Evolutionary conservation across 2,888 invertebrate species (phyloP).

Genomic region (Morpho helenor): DNA sequence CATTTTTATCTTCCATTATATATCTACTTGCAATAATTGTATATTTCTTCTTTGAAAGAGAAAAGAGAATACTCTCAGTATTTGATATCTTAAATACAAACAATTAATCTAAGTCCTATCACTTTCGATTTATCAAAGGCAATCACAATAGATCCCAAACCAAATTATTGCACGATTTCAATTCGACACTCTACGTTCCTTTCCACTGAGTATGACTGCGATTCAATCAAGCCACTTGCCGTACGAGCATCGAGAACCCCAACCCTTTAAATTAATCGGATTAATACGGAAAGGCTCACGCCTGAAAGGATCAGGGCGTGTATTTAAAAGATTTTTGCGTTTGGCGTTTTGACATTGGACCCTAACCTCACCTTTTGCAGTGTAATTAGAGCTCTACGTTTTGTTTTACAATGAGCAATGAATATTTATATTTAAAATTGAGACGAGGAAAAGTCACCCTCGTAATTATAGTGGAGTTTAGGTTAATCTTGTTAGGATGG

Average conservation of each 20-base stretch:
- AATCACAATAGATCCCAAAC: background rate
- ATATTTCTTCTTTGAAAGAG: too few relatives aligned
- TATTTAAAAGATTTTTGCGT: constrained; percentile 65
- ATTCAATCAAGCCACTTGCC: constrained; percentile 24
- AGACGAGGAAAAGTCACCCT: constrained; percentile 10
- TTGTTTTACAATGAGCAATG: constrained; percentile 64
- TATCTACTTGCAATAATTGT: too few relatives aligned
- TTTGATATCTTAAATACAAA: too few relatives aligned
- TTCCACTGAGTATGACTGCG: constrained; percentile 11
- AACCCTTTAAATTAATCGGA: constrained; percentile 58
- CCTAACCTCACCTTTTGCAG: constrained; percentile 47
- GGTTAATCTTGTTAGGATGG: constrained; percentile 4
- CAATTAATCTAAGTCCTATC: too few relatives aligned
- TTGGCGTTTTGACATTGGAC: constrained; percentile 54
- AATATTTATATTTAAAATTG: constrained; percentile 64
- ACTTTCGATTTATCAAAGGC: background rate
- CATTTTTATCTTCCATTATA: too few relatives aligned
- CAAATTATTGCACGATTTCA: constrained; percentile 8
- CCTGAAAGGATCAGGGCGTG: constrained; percentile 44
- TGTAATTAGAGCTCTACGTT: constrained; percentile 53
- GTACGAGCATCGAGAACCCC: constrained; percentile 27
- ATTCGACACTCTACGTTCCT: constrained; percentile 16
- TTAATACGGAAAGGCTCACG: constrained; percentile 60
- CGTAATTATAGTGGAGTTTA: background rate
- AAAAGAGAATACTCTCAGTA: too few relatives aligned